A percentile compares a stretch with the other conserved stretches of the same genome.
Evolutionary conservation across 2,113 vertebrate species (phyloP).

Genomic region (Prunella himalayana): DNA sequence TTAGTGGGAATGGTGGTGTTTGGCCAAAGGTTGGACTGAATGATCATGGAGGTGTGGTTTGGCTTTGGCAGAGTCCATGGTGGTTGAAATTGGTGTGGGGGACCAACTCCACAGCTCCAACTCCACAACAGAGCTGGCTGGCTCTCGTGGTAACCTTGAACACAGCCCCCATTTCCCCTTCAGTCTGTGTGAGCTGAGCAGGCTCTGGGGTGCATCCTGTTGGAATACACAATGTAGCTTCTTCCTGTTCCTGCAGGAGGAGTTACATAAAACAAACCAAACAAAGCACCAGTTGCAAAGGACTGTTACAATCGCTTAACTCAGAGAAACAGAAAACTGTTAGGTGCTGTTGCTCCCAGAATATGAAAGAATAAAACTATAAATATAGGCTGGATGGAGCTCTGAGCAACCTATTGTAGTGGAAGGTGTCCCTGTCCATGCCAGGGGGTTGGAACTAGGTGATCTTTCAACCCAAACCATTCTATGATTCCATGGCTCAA

Average conservation of each 20-base stretch:
- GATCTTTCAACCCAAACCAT: neutral
- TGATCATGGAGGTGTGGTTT: fast-evolving
- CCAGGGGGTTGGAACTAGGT: neutral
- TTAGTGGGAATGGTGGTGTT: neutral
- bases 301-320: neutral
- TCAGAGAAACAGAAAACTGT: neutral
- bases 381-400: neutral
- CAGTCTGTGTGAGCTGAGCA: neutral
- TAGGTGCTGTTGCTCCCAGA: neutral
- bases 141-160: neutral
- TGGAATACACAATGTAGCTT: neutral
- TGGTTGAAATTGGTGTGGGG: neutral
- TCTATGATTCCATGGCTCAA: neutral
- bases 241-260: neutral
- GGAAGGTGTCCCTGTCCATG: neutral
- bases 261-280: neutral
- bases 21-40: neutral
- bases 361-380: neutral
- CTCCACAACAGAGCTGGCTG: neutral
- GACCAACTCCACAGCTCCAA: too few relatives aligned
- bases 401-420: neutral
- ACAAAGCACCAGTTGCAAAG: fast-evolving
- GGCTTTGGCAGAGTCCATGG: fast-evolving
- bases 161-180: fast-evolving
- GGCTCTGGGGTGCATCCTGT: neutral